Base-by-base conservation (phyloP, 2,888 invertebrate species). In the Plebejus melissa region DNA sequence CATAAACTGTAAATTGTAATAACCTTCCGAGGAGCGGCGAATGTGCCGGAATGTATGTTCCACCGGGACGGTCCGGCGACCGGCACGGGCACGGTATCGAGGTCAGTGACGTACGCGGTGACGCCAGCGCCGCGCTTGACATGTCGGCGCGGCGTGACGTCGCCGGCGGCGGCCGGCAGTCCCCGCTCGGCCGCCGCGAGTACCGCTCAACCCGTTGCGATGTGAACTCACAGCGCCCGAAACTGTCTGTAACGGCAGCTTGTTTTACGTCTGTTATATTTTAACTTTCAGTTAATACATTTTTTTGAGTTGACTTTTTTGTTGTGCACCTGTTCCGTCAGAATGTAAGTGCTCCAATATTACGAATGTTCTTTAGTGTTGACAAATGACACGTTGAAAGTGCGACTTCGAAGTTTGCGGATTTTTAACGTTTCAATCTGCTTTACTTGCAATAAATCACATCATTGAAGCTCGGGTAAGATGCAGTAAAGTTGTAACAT, bases 151-250 rank as follows among this genome's bases (percentile, higher is more conserved):
- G 79, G 77, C 79, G 79, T 79, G 78, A 76, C 76, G 77, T 77
- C 76, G 74, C 77, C 77, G 77, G 75, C 76, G 46, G 77, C 75
- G 2, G 32, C 1, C 86, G 85, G 82, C 88, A 93, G 93, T 93
- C 91, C 90, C 83, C 88, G 90, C 89, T 87, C 91, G 85, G 87
- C 87, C 90, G 90, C 91, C 91, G 90, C 91, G 90, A 92, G 86
- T 87, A 88, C 88, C 87, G 91, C 90, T 90, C 88, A 88, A 87
- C 82, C 91, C 92, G 93, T 83, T 93, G 93, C 90, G 87, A 93
- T 93, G 93, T 93, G 91, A 93, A 92, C 93, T 87, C 86, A 83
- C 88, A 90, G 90, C 83, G 86, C 87, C 83, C 82, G 82, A 87
- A 81, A 86, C 92, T 92, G 93, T 93, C 93, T 88, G 87, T 77